Conservation (phyloP, 53 echinoderm and acorn worm genomes). For the Apostichopus leukothele region DNA sequence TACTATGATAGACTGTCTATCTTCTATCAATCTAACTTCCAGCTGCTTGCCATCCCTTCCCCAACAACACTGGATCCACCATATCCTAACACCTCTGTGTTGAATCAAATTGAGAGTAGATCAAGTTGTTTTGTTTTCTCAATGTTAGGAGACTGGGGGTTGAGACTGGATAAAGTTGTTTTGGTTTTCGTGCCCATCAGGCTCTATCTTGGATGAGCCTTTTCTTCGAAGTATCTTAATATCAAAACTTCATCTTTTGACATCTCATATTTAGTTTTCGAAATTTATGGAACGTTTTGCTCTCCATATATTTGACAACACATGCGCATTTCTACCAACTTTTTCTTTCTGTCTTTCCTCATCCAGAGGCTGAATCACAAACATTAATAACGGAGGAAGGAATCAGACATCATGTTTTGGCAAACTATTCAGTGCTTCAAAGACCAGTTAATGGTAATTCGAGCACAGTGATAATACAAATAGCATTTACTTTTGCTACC, state of each 20-base stretch:
- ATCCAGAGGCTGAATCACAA: neutral
- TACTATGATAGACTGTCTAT: no score
- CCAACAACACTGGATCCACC: no score
- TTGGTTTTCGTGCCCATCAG: neutral
- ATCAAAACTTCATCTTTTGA: no score
- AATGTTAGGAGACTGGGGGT: no score
- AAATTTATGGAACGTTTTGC: neutral
- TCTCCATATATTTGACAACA: neutral
- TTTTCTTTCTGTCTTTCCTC: neutral
- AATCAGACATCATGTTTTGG: neutral
- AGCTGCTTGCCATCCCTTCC: no score
- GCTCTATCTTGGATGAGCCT: no score
- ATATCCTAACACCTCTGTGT: no score
- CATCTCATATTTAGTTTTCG: neutral
- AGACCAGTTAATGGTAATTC: neutral
- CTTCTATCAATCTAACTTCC: no score
- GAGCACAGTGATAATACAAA: neutral
- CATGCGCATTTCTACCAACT: neutral
- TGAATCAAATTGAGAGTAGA: no score
- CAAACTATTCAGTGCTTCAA: conserved; percentile 3
- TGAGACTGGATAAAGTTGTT: no score
- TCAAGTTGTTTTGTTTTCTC: no score
- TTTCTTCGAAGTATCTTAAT: no score
- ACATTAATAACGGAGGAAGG: neutral
- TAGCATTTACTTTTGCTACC: neutral